These are phyloP conservation scores for Perizoma affinitatum DNA, from an alignment of 2,888 invertebrate genomes.

Conservation along the genomic window DNA sequence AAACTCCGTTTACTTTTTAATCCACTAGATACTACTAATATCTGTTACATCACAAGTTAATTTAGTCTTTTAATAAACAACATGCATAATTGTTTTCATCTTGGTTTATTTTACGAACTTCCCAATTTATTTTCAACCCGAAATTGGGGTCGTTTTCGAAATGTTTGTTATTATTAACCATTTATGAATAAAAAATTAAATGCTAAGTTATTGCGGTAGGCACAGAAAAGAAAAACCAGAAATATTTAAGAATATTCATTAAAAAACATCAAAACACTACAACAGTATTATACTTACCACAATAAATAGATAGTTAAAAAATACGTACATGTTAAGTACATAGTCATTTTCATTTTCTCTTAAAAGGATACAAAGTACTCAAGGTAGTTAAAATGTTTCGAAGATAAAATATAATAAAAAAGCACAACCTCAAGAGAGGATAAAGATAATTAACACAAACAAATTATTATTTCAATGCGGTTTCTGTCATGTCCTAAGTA, in stretches of 20 bases:
- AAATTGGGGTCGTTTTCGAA: no score
- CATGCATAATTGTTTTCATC: conserved; percentile 66
- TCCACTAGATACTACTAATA: conserved; percentile 36
- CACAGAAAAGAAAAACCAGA: background rate
- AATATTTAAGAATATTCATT: conserved; percentile 41
- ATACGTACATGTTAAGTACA: conserved; percentile 65
- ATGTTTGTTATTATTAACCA: no score
- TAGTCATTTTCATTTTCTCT: conserved; percentile 65
- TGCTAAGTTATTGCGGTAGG: no score
- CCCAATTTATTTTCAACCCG: background rate
- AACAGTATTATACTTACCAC: conserved; percentile 14
- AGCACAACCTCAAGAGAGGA: no score
- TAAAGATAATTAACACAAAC: no score
- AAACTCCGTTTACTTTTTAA: conserved; percentile 41
- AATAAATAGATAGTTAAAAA: conserved; percentile 79
- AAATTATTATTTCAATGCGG: no score
- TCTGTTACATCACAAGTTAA: conserved; percentile 73
- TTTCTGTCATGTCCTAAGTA: no score
- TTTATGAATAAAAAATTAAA: no score
- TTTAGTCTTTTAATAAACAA: conserved; percentile 68
- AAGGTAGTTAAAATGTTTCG: background rate
- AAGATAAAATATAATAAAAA: no score
- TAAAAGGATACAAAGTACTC: conserved; percentile 48
- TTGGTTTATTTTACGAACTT: conserved; percentile 41
- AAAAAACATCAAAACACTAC: conserved; percentile 59